Evolutionary conservation across 2,113 vertebrate species (phyloP), one percentile per base, ranked within the genome.

Genomic region (Rhinoderma darwinii): DNA sequence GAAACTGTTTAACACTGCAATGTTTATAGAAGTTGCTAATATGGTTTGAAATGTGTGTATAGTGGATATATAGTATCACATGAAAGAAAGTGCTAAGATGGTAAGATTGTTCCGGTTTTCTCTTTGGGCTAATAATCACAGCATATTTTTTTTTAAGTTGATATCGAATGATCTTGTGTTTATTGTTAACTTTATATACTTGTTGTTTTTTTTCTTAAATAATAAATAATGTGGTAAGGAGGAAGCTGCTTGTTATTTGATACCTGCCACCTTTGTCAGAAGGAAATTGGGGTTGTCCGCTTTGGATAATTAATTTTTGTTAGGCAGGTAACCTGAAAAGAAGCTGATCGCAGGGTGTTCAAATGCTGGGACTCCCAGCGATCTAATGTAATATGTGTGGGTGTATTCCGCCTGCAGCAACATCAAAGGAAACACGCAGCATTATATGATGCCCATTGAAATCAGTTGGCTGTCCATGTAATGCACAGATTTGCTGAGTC

Each of bases 11-110:
- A 86, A 86, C 54, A 22, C 61, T 80, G 84, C 80, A 86, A 73
- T 80, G 76, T 86, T 80, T 86, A 86, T 86, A 63, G 61, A 70
- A 70, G 44, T 70, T 86, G 76, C 76, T 86, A 86, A 81, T 86
- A 70, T 81, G 47, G 47, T 72, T 47, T 86, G 84, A 80, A 86
- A 72, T 56, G 76, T 86, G 84, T 51, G 35, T 78, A 80, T 51
- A 63, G 76, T 56, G 76, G 76, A 80, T 86, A 81, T 86, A 68
- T 18, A 81, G 76, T 76, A 79, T 50, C 63, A 41, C 63, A 41
- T 70, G 61, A 78, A 44, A 85, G 22, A 32, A 59, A 43, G 44
- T 86, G n/a, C 27, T 30, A 50, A 85, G 32, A 41, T 70, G 61
- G n/a, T 44, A 50, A 70, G 43, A 37, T 30, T 84, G 30, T 74